These are phyloP conservation scores for Elegia similella DNA, from an alignment of 2,888 invertebrate species.

Conservation along the genomic window DNA sequence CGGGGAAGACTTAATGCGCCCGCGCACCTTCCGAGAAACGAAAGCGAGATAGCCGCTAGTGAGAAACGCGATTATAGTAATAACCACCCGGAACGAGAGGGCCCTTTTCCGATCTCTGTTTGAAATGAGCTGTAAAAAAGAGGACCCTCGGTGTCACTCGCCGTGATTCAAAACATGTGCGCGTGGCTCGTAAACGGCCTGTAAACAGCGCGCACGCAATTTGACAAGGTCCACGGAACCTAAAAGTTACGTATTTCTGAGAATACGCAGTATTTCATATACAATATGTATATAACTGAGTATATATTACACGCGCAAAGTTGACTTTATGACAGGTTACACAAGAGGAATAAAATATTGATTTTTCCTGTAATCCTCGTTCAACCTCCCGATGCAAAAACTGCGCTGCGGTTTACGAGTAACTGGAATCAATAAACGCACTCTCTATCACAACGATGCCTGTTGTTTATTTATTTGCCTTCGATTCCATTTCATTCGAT, in stretches of 20 bases:
- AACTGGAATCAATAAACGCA: conserved; percentile 2
- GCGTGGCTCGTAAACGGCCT: conserved; percentile 5
- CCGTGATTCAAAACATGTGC: conserved; percentile 7
- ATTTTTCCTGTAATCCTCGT: neutral
- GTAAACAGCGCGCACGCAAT: conserved; percentile 9
- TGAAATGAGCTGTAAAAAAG: conserved; percentile 2
- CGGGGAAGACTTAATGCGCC: conserved; percentile 56
- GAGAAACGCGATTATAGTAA: conserved; percentile 77
- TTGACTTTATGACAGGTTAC: conserved; percentile 1
- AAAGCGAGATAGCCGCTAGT: conserved; percentile 73
- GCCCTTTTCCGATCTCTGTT: conserved; percentile 60
- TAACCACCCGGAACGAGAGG: conserved; percentile 67
- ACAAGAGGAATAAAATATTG: neutral
- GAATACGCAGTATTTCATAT: neutral
- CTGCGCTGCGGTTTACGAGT: neutral
- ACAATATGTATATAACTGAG: neutral
- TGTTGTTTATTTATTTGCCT: neutral
- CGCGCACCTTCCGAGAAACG: conserved; percentile 72
- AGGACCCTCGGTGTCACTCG: neutral
- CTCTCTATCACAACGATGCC: neutral
- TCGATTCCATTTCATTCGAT: conserved; percentile 3
- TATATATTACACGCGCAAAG: neutral
- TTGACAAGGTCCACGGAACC: conserved; percentile 6
- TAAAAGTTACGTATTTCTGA: neutral
- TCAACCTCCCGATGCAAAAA: neutral